Base-by-base conservation (phyloP, 64 coral and sea anemone species). In the Porites lutea region DNA sequence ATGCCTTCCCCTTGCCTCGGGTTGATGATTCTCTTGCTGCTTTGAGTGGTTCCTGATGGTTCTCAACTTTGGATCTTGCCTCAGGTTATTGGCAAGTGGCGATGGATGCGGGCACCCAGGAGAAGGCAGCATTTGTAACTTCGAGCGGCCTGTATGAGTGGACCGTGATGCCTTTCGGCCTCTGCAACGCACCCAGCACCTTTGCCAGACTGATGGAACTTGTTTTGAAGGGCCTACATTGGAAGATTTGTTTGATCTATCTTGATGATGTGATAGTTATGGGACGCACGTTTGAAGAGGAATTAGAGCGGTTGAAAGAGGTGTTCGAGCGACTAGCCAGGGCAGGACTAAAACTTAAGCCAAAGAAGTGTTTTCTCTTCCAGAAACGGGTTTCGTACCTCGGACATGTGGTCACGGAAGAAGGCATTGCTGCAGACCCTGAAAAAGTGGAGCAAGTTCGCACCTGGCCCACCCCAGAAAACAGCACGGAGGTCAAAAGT, bases 161-260 rank as follows among this genome's bases (percentile, higher is more conserved):
- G n/a, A n/a, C n/a, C n/a, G n/a, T n/a, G n/a, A n/a, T n/a, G n/a
- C n/a, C n/a, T n/a, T n/a, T n/a, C n/a, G n/a, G n/a, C n/a, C n/a
- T n/a, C n/a, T n/a, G n/a, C n/a, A n/a, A n/a, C n/a, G 71, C 71
- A 9, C 71, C 71, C 47, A 37, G 75, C 44, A 79, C 61, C 65
- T 90, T 95, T 50, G 53, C 91, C 54, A 60, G 63, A 14, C 50
- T 95, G 20, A 95, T 95, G 82, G 89, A 95, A 54, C 21, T 68
- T 21, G 92, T 89, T 3, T 62, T 89, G 72, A 52, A 48, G 46
- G 87, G 87, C 0, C 48, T 89, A 0, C 88, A 72, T 52, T 94
- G 71, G 79, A 65, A 72, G 52, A 15, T 89, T 50, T 86, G 79
- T 4, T 37, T 89, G 11, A 47, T 86, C 22, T 78, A 90, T 6